Percentiles rank a stretch among this genome's conserved stretches.
Conservation (phyloP, 2,888 invertebrate species). For the Lasioglossum morio region DNA sequence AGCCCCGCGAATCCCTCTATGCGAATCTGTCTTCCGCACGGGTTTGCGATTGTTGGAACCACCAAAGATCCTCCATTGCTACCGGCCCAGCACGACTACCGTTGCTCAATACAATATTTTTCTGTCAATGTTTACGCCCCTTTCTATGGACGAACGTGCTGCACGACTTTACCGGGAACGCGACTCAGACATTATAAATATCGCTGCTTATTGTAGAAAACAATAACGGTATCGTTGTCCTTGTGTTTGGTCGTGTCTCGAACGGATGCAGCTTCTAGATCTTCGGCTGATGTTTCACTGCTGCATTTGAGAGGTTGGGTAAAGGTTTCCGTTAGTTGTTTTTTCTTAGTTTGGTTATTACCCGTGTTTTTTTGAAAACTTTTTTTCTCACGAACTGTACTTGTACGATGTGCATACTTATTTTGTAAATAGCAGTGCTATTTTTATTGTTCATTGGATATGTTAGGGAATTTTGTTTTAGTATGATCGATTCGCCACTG, state of each 20-base stretch:
- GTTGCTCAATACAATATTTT: no score
- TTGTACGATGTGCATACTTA: no score
- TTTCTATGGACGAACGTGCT: not conserved
- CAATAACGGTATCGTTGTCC: not conserved
- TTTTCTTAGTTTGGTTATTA: no score
- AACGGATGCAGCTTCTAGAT: not conserved
- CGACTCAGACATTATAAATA: not conserved
- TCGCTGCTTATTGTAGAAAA: not conserved
- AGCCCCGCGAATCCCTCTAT: slow-evolving; percentile 12
- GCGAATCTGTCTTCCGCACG: slow-evolving; percentile 9
- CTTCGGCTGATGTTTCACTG: not conserved
- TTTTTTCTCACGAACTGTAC: no score
- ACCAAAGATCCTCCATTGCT: not conserved
- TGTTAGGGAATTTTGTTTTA: no score
- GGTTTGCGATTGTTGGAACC: slow-evolving; percentile 11
- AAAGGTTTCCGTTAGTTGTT: not conserved
- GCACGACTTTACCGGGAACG: not conserved
- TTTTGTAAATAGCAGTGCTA: no score
- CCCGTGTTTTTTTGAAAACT: no score
- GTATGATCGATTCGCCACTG: no score
- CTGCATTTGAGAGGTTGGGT: not conserved
- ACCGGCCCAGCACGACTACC: not conserved
- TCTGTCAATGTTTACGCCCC: not conserved
- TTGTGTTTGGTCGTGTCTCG: not conserved
- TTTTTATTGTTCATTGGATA: no score